Conservation (phyloP, 2,888 invertebrate species). For the Amphimallon solstitiale region DNA sequence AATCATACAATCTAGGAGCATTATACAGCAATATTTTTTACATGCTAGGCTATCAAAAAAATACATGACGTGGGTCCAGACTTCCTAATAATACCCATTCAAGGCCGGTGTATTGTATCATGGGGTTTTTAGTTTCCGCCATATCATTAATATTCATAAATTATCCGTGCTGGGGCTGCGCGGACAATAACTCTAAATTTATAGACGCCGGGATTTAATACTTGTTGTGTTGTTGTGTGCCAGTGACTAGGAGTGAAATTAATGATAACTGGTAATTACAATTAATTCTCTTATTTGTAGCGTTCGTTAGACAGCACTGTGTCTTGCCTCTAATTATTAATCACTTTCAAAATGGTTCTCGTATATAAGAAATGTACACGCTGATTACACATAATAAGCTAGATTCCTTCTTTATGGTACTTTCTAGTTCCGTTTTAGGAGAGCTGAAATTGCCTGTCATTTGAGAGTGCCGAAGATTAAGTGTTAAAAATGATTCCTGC, state of each 20-base stretch:
- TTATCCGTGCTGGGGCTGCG: constrained; percentile 55
- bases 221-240: constrained; percentile 44
- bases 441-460: no score
- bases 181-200: constrained; percentile 60
- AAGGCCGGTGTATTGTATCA: constrained; percentile 42
- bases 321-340: constrained; percentile 24
- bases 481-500: no score
- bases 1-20: no score
- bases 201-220: constrained; percentile 48
- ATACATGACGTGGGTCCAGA: constrained; percentile 41
- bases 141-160: constrained; percentile 57
- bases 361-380: background rate
- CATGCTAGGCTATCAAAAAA: background rate
- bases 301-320: constrained; percentile 18
- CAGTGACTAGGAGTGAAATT: constrained; percentile 34
- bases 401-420: no score
- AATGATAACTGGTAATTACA: constrained; percentile 39
- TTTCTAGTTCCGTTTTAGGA: no score
- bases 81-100: constrained; percentile 44
- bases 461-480: no score
- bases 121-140: constrained; percentile 39
- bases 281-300: constrained; percentile 39
- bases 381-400: no score
- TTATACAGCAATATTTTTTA: no score
- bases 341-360: background rate